Evolutionary conservation across 2,113 vertebrate genomes (phyloP).

Genomic region (Fregetta grallaria): DNA sequence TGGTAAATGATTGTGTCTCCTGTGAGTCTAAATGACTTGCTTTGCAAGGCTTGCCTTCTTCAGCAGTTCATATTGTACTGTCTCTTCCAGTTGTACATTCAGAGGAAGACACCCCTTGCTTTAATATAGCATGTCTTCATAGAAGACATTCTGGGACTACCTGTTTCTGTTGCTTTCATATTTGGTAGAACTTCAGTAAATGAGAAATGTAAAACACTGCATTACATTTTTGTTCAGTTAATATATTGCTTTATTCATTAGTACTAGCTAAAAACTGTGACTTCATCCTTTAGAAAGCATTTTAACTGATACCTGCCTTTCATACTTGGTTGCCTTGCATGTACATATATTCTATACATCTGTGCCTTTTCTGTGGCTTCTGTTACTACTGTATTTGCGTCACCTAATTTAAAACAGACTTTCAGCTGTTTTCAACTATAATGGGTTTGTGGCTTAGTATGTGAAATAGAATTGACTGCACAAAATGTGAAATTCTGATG

Average conservation of each 20-base stretch:
- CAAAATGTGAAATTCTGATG: constrained; percentile 72
- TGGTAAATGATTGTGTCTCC: neutral
- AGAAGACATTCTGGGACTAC: neutral
- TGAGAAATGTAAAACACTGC: neutral
- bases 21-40: neutral
- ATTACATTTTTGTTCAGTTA: neutral
- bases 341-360: neutral
- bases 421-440: constrained; percentile 64
- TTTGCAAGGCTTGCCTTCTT: neutral
- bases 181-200: neutral
- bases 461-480: constrained; percentile 74
- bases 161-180: neutral
- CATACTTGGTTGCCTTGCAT: neutral
- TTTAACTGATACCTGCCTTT: neutral
- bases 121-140: neutral
- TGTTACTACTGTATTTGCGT: constrained; percentile 64
- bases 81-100: neutral
- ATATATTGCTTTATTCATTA: neutral
- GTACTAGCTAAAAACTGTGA: neutral
- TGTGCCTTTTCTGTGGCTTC: constrained; percentile 35
- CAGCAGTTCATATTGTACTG: neutral
- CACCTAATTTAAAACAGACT: constrained; percentile 79
- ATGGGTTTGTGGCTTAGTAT: constrained; percentile 67
- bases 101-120: neutral
- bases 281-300: neutral